These are phyloP conservation scores for Cyrtonyx montezumae DNA, from an alignment of 2,113 vertebrate genomes.

Conservation along the genomic window DNA sequence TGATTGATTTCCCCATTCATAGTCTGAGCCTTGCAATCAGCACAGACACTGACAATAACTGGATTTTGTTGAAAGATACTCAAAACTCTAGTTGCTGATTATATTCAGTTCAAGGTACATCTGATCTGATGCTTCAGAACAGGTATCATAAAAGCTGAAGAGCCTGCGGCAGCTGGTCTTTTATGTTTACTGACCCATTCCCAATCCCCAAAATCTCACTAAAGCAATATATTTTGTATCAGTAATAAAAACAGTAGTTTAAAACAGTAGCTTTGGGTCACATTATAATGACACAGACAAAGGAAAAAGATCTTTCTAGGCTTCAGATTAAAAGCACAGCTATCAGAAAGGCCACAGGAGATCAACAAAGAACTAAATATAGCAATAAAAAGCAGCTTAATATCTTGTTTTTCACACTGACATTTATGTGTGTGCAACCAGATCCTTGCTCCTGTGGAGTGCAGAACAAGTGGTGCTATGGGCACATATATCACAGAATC, in stretches of 20 bases:
- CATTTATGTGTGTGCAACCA: neutral
- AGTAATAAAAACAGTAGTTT: neutral
- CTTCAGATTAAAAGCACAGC: neutral
- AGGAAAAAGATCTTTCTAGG: neutral
- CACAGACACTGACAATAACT: neutral
- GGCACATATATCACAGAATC: neutral
- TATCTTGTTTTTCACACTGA: neutral
- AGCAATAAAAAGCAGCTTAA: neutral
- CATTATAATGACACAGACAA: neutral
- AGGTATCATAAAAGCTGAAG: neutral
- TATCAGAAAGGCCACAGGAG: neutral
- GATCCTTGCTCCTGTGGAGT: neutral
- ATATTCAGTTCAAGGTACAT: neutral
- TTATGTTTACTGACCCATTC: neutral
- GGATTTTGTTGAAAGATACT: neutral
- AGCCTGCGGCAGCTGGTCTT: neutral
- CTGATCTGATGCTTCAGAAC: neutral
- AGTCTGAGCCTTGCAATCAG: neutral
- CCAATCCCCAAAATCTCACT: neutral
- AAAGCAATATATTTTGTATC: neutral
- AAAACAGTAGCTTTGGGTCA: neutral
- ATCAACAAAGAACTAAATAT: neutral
- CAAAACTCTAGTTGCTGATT: neutral
- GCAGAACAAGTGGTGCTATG: neutral
- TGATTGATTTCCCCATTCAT: neutral